A percentile compares a stretch with the other conserved stretches of the same genome.
Evolutionary conservation across 2,797 vertebrate genomes (phyloP).

Genomic region (Vultur gryphus): DNA sequence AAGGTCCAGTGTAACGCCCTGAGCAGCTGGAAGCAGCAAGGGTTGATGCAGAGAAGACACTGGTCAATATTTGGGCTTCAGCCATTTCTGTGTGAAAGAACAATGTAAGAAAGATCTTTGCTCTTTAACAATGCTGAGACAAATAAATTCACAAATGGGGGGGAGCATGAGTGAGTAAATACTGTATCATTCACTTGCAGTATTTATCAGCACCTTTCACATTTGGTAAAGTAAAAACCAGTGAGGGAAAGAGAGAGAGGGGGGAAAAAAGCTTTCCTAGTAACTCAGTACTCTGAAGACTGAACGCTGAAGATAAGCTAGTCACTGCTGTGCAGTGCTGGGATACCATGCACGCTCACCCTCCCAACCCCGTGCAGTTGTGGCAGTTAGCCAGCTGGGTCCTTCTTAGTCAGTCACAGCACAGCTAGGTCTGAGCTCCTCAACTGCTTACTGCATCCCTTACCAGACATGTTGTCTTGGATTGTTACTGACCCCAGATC

Average conservation of each 20-base stretch:
- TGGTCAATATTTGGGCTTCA: background rate
- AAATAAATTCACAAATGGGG: background rate
- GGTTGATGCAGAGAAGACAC: background rate
- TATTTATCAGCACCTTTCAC: slow-evolving; percentile 54
- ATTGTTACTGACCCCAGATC: background rate
- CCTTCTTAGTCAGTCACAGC: background rate
- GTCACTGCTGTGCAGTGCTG: background rate
- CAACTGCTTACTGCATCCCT: background rate
- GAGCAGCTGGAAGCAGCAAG: background rate
- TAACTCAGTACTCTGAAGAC: slow-evolving; percentile 29
- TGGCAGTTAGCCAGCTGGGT: background rate
- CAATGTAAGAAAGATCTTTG: background rate
- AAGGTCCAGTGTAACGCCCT: background rate
- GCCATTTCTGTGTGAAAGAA: background rate
- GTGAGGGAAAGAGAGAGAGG: background rate
- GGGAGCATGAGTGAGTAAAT: background rate
- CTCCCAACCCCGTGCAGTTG: background rate
- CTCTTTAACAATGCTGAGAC: background rate
- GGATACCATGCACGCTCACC: background rate
- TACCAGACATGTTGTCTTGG: background rate
- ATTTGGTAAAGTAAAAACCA: slow-evolving; percentile 24
- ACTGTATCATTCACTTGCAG: slow-evolving; percentile 28
- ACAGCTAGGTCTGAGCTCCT: background rate
- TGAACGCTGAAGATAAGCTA: slow-evolving; percentile 30
- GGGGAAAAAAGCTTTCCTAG: background rate